A percentile compares a stretch with the other conserved stretches of the same genome.
Conservation (phyloP, 1,140 invertebrate species). For the Glomeris maerens region DNA sequence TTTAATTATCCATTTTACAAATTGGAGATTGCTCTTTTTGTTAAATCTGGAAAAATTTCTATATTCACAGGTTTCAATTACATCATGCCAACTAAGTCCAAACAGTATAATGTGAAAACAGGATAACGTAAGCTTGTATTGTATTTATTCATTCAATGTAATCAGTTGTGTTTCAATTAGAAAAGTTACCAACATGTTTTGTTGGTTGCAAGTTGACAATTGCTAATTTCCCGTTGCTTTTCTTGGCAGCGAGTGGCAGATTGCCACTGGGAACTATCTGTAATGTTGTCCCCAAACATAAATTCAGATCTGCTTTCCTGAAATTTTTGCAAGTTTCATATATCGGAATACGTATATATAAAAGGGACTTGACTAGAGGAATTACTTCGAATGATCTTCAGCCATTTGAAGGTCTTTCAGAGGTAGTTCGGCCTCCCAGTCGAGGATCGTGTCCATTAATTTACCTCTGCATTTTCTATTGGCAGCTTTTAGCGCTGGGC, state of each 20-base stretch:
- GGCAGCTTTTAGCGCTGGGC: slow-evolving; percentile 42
- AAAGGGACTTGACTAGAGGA: slow-evolving; percentile 1
- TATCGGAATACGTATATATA: slow-evolving; percentile 5
- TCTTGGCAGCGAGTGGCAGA: slow-evolving; percentile 74
- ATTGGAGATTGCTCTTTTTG: background rate
- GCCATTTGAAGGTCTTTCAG: slow-evolving; percentile 74
- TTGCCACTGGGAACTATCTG: slow-evolving; percentile 96
- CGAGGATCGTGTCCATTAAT: slow-evolving; percentile 83
- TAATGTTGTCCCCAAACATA: slow-evolving; percentile 87
- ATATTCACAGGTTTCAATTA: background rate
- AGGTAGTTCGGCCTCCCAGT: slow-evolving; percentile 94
- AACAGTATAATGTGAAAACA: background rate
- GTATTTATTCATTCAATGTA: background rate
- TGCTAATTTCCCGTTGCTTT: slow-evolving; percentile 73
- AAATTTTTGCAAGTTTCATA: slow-evolving; percentile 21
- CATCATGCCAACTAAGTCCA: background rate
- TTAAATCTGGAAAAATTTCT: slow-evolving; percentile 3
- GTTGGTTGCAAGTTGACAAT: slow-evolving; percentile 95
- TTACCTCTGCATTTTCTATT: slow-evolving; percentile 65
- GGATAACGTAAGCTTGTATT: background rate
- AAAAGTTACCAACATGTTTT: slow-evolving; percentile 60
- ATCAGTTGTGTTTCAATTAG: background rate
- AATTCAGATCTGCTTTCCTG: slow-evolving; percentile 75
- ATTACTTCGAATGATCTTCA: slow-evolving; percentile 70
- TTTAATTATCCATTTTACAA: background rate